Evolutionary conservation across 1,140 invertebrate species (phyloP).

Genomic region (Neodiprion pinetum): DNA sequence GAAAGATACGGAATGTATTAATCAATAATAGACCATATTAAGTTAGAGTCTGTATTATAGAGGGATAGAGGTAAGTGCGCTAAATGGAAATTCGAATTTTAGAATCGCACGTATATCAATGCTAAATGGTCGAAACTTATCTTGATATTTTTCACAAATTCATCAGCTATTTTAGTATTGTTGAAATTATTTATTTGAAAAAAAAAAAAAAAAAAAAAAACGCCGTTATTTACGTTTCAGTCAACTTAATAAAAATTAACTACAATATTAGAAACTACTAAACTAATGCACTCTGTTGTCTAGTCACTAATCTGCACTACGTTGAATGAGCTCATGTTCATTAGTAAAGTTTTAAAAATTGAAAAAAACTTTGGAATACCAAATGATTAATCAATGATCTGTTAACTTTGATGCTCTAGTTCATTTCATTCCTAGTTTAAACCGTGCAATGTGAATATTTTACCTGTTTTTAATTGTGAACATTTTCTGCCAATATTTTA

Average conservation of each 20-base stretch:
- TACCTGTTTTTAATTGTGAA: no score
- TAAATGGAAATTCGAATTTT: not conserved
- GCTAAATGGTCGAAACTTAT: not conserved
- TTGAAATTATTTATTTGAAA: not conserved
- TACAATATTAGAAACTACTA: not conserved
- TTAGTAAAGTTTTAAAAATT: slow-evolving; percentile 2
- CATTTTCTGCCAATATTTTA: not conserved
- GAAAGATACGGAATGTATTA: not conserved
- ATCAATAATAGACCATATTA: not conserved
- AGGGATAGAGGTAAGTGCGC: not conserved
- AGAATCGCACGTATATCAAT: not conserved
- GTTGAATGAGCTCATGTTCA: not conserved
- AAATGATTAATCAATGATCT: no score
- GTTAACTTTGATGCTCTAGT: no score
- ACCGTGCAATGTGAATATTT: no score
- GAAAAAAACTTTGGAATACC: not conserved
- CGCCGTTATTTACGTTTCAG: not conserved
- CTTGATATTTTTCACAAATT: not conserved
- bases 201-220: not conserved
- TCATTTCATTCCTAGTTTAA: no score
- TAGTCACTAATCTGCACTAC: not conserved
- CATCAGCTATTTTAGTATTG: not conserved
- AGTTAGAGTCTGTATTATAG: not conserved
- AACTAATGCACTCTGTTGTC: not conserved
- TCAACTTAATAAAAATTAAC: not conserved